These are phyloP conservation scores for Linhomoeus sp. DNA, from an alignment of 2,888 invertebrate species.

Conservation along the genomic window DNA sequence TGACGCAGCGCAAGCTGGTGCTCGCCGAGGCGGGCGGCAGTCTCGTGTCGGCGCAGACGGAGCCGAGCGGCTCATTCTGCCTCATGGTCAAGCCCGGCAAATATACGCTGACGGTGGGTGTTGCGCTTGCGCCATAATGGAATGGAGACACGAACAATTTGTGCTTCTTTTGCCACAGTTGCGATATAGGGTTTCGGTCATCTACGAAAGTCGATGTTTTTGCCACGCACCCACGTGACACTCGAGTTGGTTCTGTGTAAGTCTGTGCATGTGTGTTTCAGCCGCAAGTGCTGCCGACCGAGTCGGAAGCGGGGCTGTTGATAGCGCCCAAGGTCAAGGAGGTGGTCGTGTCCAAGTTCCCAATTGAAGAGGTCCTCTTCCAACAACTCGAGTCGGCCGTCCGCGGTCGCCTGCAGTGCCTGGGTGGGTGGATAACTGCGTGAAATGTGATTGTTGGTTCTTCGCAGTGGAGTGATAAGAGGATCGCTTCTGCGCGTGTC, in stretches of 20 bases:
- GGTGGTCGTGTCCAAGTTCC: constrained; percentile 44
- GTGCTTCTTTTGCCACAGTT: no score
- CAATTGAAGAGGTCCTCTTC: constrained; percentile 51
- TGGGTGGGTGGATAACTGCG: constrained; percentile 11
- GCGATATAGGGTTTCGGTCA: no score
- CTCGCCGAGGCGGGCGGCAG: neutral
- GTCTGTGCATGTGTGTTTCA: neutral
- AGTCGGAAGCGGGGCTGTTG: constrained; percentile 39
- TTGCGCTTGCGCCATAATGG: no score
- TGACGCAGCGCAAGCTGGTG: constrained; percentile 4
- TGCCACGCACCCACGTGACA: no score
- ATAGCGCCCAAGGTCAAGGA: constrained; percentile 48
- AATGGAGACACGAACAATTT: neutral
- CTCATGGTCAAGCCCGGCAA: constrained; percentile 48
- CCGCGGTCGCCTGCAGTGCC: constrained; percentile 46
- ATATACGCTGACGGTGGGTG: constrained; percentile 35
- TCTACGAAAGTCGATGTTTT: no score
- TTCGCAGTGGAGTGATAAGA: no score
- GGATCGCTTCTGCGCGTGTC: no score
- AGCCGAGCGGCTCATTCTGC: constrained; percentile 50
- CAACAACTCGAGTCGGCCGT: constrained; percentile 67
- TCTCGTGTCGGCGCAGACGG: constrained; percentile 12
- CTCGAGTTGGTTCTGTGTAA: no score
- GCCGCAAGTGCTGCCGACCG: constrained; percentile 22
- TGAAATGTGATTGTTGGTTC: no score